Conservation (phyloP, 2,888 invertebrate genomes). For the Synergus japonicus region DNA sequence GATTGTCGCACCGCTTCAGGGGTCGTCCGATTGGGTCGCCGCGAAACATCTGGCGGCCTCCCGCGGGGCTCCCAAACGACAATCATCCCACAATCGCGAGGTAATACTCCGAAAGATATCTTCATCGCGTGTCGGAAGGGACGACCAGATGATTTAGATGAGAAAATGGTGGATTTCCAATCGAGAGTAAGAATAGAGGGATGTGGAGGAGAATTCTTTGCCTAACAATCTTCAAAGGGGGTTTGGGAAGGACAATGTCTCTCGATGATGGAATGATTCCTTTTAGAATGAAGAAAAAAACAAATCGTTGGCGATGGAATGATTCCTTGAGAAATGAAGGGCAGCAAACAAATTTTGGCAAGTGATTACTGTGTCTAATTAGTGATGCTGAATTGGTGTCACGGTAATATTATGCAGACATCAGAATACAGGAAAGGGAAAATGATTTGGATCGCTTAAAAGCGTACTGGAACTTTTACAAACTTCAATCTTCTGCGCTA, state of each 20-base stretch:
- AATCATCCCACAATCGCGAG: constrained; percentile 76
- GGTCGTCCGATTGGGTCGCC: constrained; percentile 77
- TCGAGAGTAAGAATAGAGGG: constrained; percentile 22
- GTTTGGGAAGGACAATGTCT: not conserved
- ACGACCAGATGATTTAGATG: constrained; percentile 46
- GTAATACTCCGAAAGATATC: constrained; percentile 76
- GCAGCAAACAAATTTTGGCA: not conserved
- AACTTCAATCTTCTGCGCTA: not conserved
- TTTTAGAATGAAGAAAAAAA: no score
- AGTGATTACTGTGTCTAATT: not conserved
- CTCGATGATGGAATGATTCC: no score
- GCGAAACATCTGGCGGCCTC: constrained; percentile 77
- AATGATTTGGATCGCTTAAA: not conserved
- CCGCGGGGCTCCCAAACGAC: constrained; percentile 76
- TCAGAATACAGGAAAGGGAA: not conserved
- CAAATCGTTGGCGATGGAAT: no score
- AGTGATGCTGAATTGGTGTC: not conserved
- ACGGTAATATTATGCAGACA: no score
- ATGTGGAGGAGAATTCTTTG: constrained; percentile 41
- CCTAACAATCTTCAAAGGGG: constrained; percentile 56
- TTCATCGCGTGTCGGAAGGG: constrained; percentile 64
- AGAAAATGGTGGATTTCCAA: constrained; percentile 59
- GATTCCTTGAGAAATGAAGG: no score
- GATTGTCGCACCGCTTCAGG: constrained; percentile 75
- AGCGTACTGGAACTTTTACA: not conserved